Evolutionary conservation across 2,797 vertebrate species (phyloP).

Genomic region (Muscicapa comitata): DNA sequence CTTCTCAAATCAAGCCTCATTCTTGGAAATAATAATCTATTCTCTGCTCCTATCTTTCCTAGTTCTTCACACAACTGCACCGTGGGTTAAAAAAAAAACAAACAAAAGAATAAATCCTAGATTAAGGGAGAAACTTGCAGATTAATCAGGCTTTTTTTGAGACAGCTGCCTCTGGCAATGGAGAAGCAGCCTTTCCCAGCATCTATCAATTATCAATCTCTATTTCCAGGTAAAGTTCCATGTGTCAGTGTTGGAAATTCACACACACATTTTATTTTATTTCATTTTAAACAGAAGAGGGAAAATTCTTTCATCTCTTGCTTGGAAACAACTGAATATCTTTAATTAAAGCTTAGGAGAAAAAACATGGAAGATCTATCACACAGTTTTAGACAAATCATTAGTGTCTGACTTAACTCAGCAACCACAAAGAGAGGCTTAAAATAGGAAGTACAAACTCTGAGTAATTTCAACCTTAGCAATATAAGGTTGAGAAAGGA

Average conservation of each 20-base stretch:
- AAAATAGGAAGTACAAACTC: neutral
- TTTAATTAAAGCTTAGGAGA: conserved; percentile 39
- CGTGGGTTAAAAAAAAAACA: neutral
- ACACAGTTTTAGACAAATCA: conserved; percentile 15
- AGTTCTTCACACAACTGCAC: neutral
- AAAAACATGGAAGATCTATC: neutral
- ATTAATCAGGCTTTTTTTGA: neutral
- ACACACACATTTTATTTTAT: neutral
- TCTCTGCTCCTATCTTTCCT: neutral
- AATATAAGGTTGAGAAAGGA: neutral
- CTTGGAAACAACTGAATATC: conserved; percentile 3
- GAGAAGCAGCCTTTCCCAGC: neutral
- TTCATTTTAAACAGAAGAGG: neutral
- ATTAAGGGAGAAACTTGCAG: neutral
- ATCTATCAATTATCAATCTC: neutral
- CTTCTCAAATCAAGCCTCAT: neutral
- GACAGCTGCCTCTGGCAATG: neutral
- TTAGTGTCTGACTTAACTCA: neutral
- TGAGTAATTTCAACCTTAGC: neutral
- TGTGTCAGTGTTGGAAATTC: neutral
- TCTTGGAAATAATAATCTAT: neutral
- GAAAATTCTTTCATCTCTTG: neutral
- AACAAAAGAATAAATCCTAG: neutral
- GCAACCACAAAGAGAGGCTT: neutral
- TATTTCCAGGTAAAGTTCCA: neutral